These are phyloP conservation scores for Haemorhous mexicanus DNA, from an alignment of 2,113 vertebrate species.

Conservation along the genomic window DNA sequence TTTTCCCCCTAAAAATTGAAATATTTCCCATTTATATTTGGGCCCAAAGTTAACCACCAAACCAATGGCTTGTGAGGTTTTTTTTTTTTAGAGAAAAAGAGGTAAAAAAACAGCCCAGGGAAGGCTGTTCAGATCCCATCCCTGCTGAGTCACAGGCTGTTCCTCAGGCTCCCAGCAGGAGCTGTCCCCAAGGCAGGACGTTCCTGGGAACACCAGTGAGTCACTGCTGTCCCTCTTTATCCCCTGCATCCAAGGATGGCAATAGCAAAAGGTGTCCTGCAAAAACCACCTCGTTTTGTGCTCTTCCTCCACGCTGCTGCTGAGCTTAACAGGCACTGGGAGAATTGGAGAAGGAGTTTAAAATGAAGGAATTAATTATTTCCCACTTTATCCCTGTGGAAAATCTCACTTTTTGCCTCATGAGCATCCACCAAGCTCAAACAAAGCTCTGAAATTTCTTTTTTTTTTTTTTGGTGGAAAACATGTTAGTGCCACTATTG, in stretches of 20 bases:
- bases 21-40: background rate
- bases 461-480: background rate
- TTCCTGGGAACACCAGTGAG: background rate
- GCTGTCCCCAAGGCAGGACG: conserved; percentile 6
- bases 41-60: background rate
- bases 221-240: background rate
- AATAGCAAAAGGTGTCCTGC: background rate
- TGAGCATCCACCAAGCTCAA: background rate
- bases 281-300: background rate
- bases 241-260: background rate
- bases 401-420: background rate
- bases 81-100: background rate
- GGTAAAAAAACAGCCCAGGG: background rate
- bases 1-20: background rate
- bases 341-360: background rate
- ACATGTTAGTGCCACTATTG: background rate
- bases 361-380: background rate
- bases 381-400: background rate
- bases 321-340: background rate
- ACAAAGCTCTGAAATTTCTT: background rate
- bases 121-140: background rate
- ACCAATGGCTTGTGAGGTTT: background rate
- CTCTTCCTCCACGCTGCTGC: background rate
- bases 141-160: conserved; percentile 10
- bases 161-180: background rate